Base-by-base conservation (phyloP, 2,797 vertebrate species). In the Sternotherus odoratus region DNA sequence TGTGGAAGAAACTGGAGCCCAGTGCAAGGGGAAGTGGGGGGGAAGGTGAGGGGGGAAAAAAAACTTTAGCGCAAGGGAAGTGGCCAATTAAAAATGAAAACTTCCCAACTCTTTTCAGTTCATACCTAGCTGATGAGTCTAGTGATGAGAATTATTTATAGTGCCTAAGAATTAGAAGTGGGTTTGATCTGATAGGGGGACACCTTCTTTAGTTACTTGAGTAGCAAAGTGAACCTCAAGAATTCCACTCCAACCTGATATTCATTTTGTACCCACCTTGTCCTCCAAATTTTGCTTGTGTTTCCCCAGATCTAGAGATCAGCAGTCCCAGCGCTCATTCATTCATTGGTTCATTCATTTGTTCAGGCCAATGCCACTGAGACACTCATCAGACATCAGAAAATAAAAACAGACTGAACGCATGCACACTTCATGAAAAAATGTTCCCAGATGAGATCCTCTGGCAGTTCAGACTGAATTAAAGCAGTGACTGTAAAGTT, bases 341-440 rank as follows among this genome's bases (percentile, higher is more conserved):
- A 66, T 86, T 77, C 85, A 87, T 86, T 77, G 80, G 24, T 94
- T 95, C 95, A 80, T 94, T 97, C 94, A 84, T 7, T 5, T 30
- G 8, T 39, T 66, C 43, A 30, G 5, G 8, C 0, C 39, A 72
- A 19, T 77, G 72, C 10, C 78, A 54, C 0, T 7, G 88, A 78
- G 85, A 49, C 49, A 5, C 9, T 79, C 60, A 30, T 16, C 39
- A 28, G 16, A 75, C 85, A 75, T 12, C 0, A 1, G n/a, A 10
- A 50, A 79, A 4, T 1, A 53, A 60, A 74, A 15, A 21, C 82
- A 77, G 36, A 5, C 33, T 53, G 17, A 12, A 78, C 82, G 23
- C 53, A 28, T 82, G 48, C 75, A 3, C 1, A 16, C 56, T 81
- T 51, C 28, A 4, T 63, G 21, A 30, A 5, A 21, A 0, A 63